phyloP scores from a whole-genome alignment of 2,113 vertebrate genomes.

The Callorhinus ursinus region DNA sequence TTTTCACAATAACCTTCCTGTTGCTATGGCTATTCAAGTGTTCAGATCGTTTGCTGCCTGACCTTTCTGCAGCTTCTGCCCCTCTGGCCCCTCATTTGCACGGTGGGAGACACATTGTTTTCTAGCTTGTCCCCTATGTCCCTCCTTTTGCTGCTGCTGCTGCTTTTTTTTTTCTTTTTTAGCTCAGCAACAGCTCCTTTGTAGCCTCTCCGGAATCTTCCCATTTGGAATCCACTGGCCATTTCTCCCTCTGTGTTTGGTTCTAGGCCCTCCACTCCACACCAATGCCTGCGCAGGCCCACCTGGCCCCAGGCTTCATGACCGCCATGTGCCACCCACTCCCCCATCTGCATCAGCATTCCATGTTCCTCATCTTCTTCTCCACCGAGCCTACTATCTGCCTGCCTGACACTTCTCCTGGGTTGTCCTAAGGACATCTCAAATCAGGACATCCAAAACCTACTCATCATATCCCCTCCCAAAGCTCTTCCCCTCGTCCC shows the following conservation, averaged over 20 bases:
- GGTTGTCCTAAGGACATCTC: background rate
- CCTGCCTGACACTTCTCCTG: background rate
- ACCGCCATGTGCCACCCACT: accelerated
- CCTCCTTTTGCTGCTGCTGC: no score
- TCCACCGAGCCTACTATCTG: background rate
- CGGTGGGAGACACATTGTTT: background rate
- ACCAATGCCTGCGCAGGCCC: accelerated
- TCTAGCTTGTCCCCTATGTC: background rate
- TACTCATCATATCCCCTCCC: background rate
- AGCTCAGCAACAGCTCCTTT: background rate
- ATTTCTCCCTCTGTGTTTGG: background rate
- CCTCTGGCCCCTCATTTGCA: background rate
- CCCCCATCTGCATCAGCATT: background rate
- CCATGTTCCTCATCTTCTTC: background rate
- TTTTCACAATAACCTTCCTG: background rate
- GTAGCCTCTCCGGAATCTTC: no score
- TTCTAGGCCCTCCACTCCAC: background rate
- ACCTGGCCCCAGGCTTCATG: accelerated
- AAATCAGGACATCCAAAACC: background rate
- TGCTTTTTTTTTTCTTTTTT: background rate
- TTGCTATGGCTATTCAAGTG: background rate
- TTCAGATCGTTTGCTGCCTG: background rate
- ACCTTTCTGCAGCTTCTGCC: background rate
- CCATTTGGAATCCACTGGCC: background rate
- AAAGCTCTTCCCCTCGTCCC: background rate